These are phyloP conservation scores for Metacarcinus magister DNA, from an alignment of 2,888 invertebrate genomes.

Conservation along the genomic window DNA sequence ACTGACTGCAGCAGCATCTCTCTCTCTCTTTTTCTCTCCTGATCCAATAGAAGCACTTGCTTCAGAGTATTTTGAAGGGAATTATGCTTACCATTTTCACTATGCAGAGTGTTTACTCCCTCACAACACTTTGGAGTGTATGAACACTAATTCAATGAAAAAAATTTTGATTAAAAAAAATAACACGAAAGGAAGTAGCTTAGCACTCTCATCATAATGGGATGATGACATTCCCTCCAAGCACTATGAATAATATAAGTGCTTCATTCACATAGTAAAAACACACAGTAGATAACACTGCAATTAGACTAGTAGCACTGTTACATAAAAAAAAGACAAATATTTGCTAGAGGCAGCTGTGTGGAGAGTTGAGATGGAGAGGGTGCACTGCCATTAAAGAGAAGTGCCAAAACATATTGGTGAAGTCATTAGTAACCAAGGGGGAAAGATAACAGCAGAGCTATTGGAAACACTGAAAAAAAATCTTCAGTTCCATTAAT, in stretches of 20 bases:
- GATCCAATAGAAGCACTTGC: slow-evolving; percentile 46
- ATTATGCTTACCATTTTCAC: slow-evolving; percentile 27
- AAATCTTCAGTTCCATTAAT: slow-evolving; percentile 61
- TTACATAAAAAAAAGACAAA: slow-evolving; percentile 70
- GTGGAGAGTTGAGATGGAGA: slow-evolving; percentile 67
- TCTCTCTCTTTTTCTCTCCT: slow-evolving; percentile 14
- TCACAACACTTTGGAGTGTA: slow-evolving; percentile 8
- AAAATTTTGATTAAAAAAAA: not conserved
- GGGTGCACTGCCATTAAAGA: slow-evolving; percentile 59
- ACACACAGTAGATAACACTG: slow-evolving; percentile 59
- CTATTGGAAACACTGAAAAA: slow-evolving; percentile 61
- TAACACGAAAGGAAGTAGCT: not conserved
- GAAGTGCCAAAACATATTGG: slow-evolving; percentile 55
- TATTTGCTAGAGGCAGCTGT: slow-evolving; percentile 68
- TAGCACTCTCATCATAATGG: slow-evolving; percentile 47
- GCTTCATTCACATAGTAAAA: slow-evolving; percentile 48
- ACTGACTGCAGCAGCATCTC: slow-evolving; percentile 38
- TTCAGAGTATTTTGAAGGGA: slow-evolving; percentile 57
- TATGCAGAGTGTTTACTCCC: slow-evolving; percentile 31
- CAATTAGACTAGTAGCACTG: slow-evolving; percentile 76
- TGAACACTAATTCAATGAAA: not conserved
- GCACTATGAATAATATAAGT: slow-evolving; percentile 42
- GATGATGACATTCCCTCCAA: slow-evolving; percentile 46
- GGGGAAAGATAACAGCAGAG: slow-evolving; percentile 18
- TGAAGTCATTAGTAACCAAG: slow-evolving; percentile 64